These are phyloP conservation scores for Lutraria rhynchaena DNA, from an alignment of 1,140 invertebrate species.

Conservation along the genomic window DNA sequence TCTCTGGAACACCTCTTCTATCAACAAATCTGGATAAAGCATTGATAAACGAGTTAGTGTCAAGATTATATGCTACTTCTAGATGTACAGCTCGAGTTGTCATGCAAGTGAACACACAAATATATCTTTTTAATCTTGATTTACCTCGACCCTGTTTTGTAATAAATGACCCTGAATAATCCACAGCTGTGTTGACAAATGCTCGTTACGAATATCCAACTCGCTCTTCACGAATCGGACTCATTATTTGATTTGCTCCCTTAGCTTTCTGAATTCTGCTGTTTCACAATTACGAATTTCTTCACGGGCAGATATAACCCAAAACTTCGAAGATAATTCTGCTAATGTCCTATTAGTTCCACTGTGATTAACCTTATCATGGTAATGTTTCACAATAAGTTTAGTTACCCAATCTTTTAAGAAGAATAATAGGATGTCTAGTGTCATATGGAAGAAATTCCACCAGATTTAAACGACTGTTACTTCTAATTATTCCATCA, in stretches of 20 bases:
- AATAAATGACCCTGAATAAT: slow-evolving; percentile 11
- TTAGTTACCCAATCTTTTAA: slow-evolving; percentile 11
- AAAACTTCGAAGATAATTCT: slow-evolving; percentile 27
- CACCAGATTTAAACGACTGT: neutral
- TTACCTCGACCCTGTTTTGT: slow-evolving; percentile 31
- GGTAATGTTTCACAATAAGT: slow-evolving; percentile 19
- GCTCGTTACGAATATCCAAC: neutral
- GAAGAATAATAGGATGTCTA: slow-evolving; percentile 15
- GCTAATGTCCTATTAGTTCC: slow-evolving; percentile 18
- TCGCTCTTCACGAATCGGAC: neutral
- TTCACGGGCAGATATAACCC: slow-evolving; percentile 30
- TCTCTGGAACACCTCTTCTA: neutral
- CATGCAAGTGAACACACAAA: slow-evolving; percentile 35
- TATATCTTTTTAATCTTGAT: slow-evolving; percentile 11
- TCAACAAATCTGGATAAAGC: slow-evolving; percentile 22
- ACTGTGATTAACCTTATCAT: slow-evolving; percentile 8
- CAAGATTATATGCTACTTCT: slow-evolving; percentile 14
- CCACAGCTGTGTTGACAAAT: slow-evolving; percentile 3
- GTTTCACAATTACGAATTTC: slow-evolving; percentile 9
- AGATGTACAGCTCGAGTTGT: slow-evolving; percentile 4
- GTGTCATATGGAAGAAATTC: slow-evolving; percentile 13
- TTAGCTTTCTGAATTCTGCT: neutral
- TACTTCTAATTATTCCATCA: neutral
- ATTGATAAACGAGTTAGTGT: slow-evolving; percentile 28
- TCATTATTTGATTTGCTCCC: slow-evolving; percentile 28